A percentile compares a stretch with the other conserved stretches of the same genome.
Conservation (phyloP, 2,113 vertebrate species). For the Rhizomys pruinosus region DNA sequence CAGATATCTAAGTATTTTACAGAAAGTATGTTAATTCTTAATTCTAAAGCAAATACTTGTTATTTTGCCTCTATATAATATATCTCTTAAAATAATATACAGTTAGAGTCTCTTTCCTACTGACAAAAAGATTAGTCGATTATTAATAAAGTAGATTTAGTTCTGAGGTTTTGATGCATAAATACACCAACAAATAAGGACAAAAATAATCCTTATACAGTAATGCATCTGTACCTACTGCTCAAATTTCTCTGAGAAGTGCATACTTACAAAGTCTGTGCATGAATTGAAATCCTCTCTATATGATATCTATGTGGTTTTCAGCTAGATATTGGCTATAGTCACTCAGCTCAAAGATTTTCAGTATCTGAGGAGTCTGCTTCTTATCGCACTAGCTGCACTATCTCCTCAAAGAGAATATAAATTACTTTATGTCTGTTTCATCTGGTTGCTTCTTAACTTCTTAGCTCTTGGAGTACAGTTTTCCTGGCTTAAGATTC, state of each 20-base stretch:
- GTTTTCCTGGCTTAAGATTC: constrained; percentile 11
- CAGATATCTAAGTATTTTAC: neutral
- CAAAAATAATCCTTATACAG: neutral
- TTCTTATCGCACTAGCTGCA: neutral
- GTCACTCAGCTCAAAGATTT: constrained; percentile 43
- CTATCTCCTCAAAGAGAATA: constrained; percentile 61
- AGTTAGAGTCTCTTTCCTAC: neutral
- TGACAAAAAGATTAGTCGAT: constrained; percentile 1
- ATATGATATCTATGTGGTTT: constrained; percentile 42
- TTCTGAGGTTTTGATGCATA: constrained; percentile 29
- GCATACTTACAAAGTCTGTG: neutral
- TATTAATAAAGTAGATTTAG: neutral
- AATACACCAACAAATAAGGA: neutral
- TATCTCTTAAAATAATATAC: neutral
- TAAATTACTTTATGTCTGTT: constrained; percentile 29
- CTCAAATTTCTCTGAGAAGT: neutral
- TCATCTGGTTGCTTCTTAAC: constrained; percentile 48
- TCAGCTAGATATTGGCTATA: constrained; percentile 32
- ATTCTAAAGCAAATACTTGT: neutral
- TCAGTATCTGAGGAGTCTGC: constrained; percentile 29
- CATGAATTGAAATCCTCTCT: constrained; percentile 16
- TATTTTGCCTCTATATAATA: neutral
- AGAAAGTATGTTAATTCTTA: constrained; percentile 17
- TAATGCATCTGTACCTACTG: neutral
- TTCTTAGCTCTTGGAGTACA: constrained; percentile 2